Evolutionary conservation across 2,113 vertebrate genomes (phyloP).

Genomic region (Nothoprocta pentlandii): DNA sequence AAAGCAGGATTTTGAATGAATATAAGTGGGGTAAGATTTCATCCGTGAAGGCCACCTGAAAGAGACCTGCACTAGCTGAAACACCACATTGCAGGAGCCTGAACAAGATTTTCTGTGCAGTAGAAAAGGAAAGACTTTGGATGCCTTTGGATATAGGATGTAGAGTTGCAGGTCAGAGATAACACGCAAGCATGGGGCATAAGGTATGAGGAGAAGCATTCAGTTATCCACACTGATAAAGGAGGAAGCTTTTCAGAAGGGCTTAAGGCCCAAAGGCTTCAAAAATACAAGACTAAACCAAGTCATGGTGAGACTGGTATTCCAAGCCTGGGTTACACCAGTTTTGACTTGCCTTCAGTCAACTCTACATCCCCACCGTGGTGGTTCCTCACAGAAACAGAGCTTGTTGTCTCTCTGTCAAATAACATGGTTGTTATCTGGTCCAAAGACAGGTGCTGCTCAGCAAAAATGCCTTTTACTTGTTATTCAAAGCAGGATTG

Average conservation of each 20-base stretch:
- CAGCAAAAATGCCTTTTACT: background rate
- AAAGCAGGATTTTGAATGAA: background rate
- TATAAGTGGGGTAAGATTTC: background rate
- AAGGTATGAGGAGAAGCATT: background rate
- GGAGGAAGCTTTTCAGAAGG: background rate
- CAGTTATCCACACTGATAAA: background rate
- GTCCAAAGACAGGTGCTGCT: background rate
- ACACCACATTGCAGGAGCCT: background rate
- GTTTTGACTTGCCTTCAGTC: background rate
- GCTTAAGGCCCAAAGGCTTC: background rate
- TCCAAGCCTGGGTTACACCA: background rate
- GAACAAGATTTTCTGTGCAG: background rate
- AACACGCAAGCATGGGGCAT: background rate
- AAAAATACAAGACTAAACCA: background rate
- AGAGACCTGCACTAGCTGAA: background rate
- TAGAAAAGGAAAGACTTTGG: background rate
- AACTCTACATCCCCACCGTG: background rate
- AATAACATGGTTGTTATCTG: background rate
- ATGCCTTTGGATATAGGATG: background rate
- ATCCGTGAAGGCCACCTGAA: background rate
- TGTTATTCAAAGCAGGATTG: slow-evolving; percentile 54
- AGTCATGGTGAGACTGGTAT: background rate
- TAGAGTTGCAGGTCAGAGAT: background rate
- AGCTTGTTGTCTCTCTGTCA: background rate
- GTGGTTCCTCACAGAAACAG: background rate